Evolutionary conservation across 2,888 invertebrate genomes (phyloP).

Genomic region (Galerucella calmariensis): DNA sequence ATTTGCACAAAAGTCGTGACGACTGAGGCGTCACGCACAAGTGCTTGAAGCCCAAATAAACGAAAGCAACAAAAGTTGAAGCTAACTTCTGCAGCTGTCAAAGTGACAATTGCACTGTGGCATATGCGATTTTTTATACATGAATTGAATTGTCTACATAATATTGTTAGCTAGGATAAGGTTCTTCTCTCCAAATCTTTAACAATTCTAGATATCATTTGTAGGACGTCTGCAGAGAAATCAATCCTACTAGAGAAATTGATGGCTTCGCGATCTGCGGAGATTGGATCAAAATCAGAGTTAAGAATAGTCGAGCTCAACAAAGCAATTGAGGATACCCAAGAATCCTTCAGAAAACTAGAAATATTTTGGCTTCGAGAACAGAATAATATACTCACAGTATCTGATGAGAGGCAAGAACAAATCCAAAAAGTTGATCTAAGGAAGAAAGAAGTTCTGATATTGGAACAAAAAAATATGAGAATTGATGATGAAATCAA

Average conservation of each 20-base stretch:
- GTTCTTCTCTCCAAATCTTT: too few relatives aligned
- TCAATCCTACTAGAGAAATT: conserved; percentile 63
- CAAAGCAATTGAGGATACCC: conserved; percentile 71
- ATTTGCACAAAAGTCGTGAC: too few relatives aligned
- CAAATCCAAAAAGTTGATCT: conserved; percentile 77
- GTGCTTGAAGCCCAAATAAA: too few relatives aligned
- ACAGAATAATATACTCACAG: conserved; percentile 77
- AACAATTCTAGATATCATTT: not conserved
- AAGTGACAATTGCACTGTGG: too few relatives aligned
- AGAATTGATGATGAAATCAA: conserved; percentile 76
- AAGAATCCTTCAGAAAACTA: conserved; percentile 72
- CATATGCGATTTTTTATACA: too few relatives aligned
- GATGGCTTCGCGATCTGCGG: conserved; percentile 64
- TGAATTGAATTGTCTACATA: too few relatives aligned
- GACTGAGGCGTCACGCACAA: too few relatives aligned
- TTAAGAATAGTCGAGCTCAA: conserved; percentile 75
- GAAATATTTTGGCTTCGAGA: conserved; percentile 83
- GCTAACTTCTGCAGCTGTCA: too few relatives aligned
- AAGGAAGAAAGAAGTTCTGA: conserved; percentile 73
- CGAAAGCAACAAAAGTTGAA: too few relatives aligned
- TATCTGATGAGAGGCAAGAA: conserved; percentile 75
- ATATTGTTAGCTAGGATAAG: too few relatives aligned
- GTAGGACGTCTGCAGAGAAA: not conserved
- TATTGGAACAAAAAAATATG: conserved; percentile 80
- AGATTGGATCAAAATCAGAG: conserved; percentile 69